These are phyloP conservation scores for Hydrolagus affinis DNA, from an alignment of 2,113 vertebrate genomes.

Conservation along the genomic window DNA sequence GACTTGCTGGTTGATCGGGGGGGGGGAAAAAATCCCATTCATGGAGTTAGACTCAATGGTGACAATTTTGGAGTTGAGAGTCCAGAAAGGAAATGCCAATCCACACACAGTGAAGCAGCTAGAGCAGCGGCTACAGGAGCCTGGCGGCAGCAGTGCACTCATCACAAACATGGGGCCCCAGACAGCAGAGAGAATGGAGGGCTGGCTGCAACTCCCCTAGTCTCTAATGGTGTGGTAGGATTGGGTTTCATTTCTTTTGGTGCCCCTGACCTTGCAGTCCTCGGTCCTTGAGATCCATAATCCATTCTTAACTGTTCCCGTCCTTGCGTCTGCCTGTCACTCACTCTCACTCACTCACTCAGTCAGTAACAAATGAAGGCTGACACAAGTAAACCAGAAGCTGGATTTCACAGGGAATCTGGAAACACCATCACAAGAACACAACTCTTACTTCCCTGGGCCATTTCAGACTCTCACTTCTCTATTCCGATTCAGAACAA, in stretches of 20 bases:
- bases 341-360: too few species aligned
- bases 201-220: conserved; percentile 34
- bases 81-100: not conserved
- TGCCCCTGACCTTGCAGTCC: conserved; percentile 55
- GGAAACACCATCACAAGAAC: not conserved
- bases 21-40: too few species aligned
- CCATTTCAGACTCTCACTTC: conserved; percentile 7
- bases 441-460: not conserved
- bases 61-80: too few species aligned
- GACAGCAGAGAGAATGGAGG: conserved; percentile 34
- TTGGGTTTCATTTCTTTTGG: conserved; percentile 51
- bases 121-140: not conserved
- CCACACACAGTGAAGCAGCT: too few species aligned
- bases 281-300: conserved; percentile 41
- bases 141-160: not conserved
- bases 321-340: conserved; percentile 78
- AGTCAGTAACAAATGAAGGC: conserved; percentile 54
- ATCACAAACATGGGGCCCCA: not conserved
- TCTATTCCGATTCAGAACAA: not conserved
- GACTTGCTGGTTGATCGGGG: too few species aligned
- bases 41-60: not conserved
- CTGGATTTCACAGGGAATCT: conserved; percentile 16
- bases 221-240: conserved; percentile 49
- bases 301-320: conserved; percentile 48
- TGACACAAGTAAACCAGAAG: conserved; percentile 58